A percentile compares a stretch with the other conserved stretches of the same genome.
These are phyloP conservation scores for Sialis lutaria DNA, from an alignment of 2,888 invertebrate genomes.

Conservation along the genomic window DNA sequence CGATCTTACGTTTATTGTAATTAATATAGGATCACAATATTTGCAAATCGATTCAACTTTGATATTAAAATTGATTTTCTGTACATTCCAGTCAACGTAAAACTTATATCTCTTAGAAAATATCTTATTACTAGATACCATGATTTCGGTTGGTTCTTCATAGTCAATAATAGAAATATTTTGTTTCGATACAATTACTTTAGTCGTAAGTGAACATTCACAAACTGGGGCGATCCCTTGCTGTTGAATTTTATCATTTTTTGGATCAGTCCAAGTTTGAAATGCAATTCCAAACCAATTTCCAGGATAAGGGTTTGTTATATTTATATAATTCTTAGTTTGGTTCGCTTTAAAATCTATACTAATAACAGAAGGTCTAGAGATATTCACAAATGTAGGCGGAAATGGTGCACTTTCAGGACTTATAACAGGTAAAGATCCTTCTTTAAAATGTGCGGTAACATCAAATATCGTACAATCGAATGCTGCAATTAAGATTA, in stretches of 20 bases:
- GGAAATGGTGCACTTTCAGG: slow-evolving; percentile 68
- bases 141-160: neutral
- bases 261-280: slow-evolving; percentile 59
- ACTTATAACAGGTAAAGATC: slow-evolving; percentile 66
- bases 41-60: slow-evolving; percentile 28
- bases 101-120: slow-evolving; percentile 28
- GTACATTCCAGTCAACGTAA: slow-evolving; percentile 25
- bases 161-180: slow-evolving; percentile 1
- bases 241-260: slow-evolving; percentile 50
- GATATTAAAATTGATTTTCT: slow-evolving; percentile 21
- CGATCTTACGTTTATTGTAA: slow-evolving; percentile 14
- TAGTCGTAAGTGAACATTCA: neutral
- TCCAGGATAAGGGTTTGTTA: slow-evolving; percentile 51
- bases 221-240: slow-evolving; percentile 30
- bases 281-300: slow-evolving; percentile 69
- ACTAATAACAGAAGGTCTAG: slow-evolving; percentile 30
- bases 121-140: neutral
- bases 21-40: neutral
- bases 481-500: slow-evolving; percentile 1
- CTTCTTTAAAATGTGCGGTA: slow-evolving; percentile 55
- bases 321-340: slow-evolving; percentile 35
- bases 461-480: slow-evolving; percentile 26
- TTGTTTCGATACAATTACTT: neutral
- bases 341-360: slow-evolving; percentile 44
- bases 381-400: slow-evolving; percentile 18